Percentiles rank a stretch among this genome's conserved stretches.
These are phyloP conservation scores for Ophioninae sp. DNA, from an alignment of 2,888 invertebrate genomes.

Conservation along the genomic window DNA sequence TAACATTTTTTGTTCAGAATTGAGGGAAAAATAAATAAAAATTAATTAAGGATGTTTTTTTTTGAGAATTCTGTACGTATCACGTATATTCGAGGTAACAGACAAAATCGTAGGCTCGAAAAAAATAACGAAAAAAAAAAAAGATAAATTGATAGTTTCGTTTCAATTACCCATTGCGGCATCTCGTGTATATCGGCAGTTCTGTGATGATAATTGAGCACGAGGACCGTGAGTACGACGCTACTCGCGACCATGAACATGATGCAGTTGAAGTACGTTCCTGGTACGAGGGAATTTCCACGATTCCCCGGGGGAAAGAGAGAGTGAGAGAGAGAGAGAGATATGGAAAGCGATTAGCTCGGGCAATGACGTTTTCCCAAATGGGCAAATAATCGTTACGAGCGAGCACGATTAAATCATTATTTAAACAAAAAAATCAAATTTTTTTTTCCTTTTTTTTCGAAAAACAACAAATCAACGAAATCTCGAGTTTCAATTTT, in stretches of 20 bases:
- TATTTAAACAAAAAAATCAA: constrained; percentile 36
- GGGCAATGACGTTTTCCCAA: constrained; percentile 65
- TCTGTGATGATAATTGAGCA: constrained; percentile 98
- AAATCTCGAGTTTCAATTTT: not conserved
- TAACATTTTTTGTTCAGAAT: too few species aligned
- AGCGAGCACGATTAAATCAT: constrained; percentile 48
- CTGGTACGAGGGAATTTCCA: constrained; percentile 83
- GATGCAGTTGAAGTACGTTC: constrained; percentile 99
- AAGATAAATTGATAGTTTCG: not conserved
- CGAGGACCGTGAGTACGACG: constrained; percentile 97
- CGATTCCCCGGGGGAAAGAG: constrained; percentile 54
- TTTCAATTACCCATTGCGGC: constrained; percentile 94
- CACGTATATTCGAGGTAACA: too few species aligned
- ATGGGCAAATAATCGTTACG: constrained; percentile 16
- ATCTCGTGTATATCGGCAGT: constrained; percentile 98
- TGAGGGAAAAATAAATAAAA: too few species aligned
- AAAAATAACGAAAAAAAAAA: not conserved
- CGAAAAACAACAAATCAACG: not conserved
- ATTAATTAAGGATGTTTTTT: too few species aligned
- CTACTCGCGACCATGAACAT: constrained; percentile 99
- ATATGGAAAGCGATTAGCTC: constrained; percentile 75
- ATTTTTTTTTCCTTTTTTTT: not conserved
- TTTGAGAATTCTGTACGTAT: too few species aligned
- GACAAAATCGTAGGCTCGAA: too few species aligned
- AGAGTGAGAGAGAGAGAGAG: constrained; percentile 66